A percentile compares a stretch with the other conserved stretches of the same genome.
phyloP scores from a whole-genome alignment of 2,888 invertebrate species.

The Tigriopus californicus region DNA sequence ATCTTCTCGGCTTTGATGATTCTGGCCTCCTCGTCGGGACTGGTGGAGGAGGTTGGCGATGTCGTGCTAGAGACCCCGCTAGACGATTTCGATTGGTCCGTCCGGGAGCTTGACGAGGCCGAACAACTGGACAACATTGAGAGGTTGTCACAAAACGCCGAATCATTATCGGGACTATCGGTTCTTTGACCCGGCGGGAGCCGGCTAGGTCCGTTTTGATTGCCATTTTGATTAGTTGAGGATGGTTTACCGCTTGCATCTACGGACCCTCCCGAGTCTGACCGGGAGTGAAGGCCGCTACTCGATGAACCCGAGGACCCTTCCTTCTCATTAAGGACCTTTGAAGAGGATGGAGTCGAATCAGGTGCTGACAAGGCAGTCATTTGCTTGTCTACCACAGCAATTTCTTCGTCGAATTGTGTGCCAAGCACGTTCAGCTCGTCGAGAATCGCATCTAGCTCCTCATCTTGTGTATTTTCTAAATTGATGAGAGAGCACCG shows the following conservation, averaged over 20 bases:
- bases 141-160: slow-evolving; percentile 92
- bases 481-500: slow-evolving; percentile 15
- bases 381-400: slow-evolving; percentile 16
- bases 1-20: slow-evolving; percentile 83
- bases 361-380: not conserved
- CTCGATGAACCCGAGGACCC: not conserved
- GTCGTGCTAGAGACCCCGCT: slow-evolving; percentile 16
- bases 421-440: slow-evolving; percentile 81
- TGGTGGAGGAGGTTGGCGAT: slow-evolving; percentile 15
- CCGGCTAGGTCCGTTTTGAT: not conserved
- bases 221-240: not conserved
- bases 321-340: not conserved
- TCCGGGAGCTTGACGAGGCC: slow-evolving; percentile 38
- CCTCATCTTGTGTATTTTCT: slow-evolving; percentile 81
- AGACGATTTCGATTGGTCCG: not conserved
- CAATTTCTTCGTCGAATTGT: slow-evolving; percentile 34
- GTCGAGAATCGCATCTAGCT: slow-evolving; percentile 86
- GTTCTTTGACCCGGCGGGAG: slow-evolving; percentile 38
- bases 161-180: slow-evolving; percentile 92
- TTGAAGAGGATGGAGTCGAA: not conserved
- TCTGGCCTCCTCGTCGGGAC: slow-evolving; percentile 48
- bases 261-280: not conserved
- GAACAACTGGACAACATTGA: slow-evolving; percentile 69
- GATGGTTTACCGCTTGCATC: not conserved
- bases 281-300: too few relatives aligned